These are phyloP conservation scores for Balaeniceps rex DNA, from an alignment of 2,113 vertebrate genomes.

Conservation along the genomic window DNA sequence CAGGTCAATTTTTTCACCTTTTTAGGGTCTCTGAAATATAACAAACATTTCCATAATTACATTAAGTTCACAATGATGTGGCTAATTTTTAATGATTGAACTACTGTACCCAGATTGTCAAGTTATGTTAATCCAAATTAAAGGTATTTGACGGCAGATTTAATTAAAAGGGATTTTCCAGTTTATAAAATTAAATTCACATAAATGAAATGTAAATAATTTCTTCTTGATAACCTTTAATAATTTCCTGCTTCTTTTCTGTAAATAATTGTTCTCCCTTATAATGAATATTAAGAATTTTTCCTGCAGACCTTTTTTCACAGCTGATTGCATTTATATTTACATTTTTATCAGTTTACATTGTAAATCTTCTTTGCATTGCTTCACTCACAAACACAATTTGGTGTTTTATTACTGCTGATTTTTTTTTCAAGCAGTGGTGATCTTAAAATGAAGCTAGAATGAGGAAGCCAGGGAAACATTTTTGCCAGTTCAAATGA, in stretches of 20 bases:
- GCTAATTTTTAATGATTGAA: neutral
- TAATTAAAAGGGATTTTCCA: neutral
- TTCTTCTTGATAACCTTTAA: neutral
- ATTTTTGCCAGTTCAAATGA: neutral
- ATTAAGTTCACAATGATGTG: neutral
- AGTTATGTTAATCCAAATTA: neutral
- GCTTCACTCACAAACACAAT: neutral
- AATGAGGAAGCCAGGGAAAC: neutral
- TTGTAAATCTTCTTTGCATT: neutral
- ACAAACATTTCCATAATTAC: neutral
- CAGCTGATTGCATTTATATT: neutral
- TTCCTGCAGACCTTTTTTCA: neutral
- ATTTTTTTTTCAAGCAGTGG: neutral
- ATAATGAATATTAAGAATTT: neutral
- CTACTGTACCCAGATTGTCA: neutral
- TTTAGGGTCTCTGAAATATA: neutral
- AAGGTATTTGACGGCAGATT: neutral
- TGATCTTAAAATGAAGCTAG: neutral
- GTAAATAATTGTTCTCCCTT: neutral
- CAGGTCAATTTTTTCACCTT: neutral
- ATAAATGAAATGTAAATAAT: neutral
- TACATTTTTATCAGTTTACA: neutral
- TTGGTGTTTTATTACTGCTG: neutral
- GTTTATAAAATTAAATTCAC: neutral
- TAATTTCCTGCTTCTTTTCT: neutral